Base-by-base conservation (phyloP, 2,888 invertebrate genomes). In the Aleiodes leptofemur region DNA sequence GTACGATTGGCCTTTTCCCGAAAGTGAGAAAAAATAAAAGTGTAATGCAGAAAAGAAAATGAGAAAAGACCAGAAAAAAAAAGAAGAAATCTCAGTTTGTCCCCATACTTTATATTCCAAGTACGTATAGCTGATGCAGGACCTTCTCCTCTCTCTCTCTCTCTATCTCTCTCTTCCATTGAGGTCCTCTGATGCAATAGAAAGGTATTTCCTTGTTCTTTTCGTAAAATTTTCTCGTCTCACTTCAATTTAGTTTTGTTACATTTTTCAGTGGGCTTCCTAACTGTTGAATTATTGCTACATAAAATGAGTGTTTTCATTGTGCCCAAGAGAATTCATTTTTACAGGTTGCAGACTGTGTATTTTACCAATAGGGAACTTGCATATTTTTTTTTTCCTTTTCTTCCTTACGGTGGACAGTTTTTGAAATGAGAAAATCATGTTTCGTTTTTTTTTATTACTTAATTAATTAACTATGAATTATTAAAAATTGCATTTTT, bases 81-180 rank as follows among this genome's bases (percentile, higher is more conserved):
- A 23, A 2, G 23, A 23, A 69, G 78, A 83, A 82, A 82, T 82
- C 80, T 79, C 73, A 83, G 79, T 82, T 5, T 43, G 43, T 83
- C 83, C 83, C 77, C 82, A 4, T 80, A 80, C 79, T 86, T 86
- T 85, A 86, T 86, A 86, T 86, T 86, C 86, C 76, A 78, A 77
- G 77, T 76, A 77, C 80, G 81, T 80, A 81, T 64, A 82, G 85
- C 86, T 85, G 86, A 86, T 85, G 83, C 83, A 84, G 83, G 83
- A 79, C 81, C 76, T 80, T 6, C 34, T 3, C 7, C 43, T 11
- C 34, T 34, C 34, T 3, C 74, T 77, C 74, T 38, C 38, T 38
- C 38, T 38, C 38, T 8, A 38, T 38, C 38, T 43, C 43, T 11
- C 34, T 34, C 34, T 34, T 34, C 7, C 43, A 43, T 43, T 43